phyloP scores from a whole-genome alignment of 1,140 invertebrate species.

The Lepidurus arcticus region DNA sequence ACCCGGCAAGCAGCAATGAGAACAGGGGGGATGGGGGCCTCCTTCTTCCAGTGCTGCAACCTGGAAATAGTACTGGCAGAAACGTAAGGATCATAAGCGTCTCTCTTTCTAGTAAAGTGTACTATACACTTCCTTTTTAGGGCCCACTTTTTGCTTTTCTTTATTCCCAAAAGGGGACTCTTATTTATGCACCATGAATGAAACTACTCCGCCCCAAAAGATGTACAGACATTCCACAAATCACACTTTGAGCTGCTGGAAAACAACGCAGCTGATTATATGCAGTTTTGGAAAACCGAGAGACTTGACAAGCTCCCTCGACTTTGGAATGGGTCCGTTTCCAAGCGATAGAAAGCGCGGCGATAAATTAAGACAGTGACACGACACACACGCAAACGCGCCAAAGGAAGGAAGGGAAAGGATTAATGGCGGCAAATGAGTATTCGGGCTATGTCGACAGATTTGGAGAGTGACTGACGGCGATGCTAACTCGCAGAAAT shows the following conservation, averaged over 20 bases:
- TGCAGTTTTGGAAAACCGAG: too few relatives aligned
- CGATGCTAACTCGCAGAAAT: not conserved
- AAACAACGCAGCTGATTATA: too few relatives aligned
- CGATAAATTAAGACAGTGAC: slow-evolving; percentile 10
- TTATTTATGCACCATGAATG: not conserved
- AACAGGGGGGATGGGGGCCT: not conserved
- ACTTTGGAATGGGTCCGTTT: too few relatives aligned
- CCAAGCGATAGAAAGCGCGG: not conserved
- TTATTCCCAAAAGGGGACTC: too few relatives aligned
- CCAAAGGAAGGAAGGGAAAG: not conserved
- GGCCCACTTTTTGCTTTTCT: too few relatives aligned
- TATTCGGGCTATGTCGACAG: not conserved
- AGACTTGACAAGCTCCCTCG: too few relatives aligned
- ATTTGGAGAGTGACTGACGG: not conserved
- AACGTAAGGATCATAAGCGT: too few relatives aligned
- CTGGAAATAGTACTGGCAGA: too few relatives aligned
- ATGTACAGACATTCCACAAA: too few relatives aligned
- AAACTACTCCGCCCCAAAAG: too few relatives aligned
- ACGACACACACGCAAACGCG: not conserved
- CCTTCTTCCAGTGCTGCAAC: not conserved
- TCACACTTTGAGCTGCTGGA: too few relatives aligned
- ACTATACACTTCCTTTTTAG: not conserved
- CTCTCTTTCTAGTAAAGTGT: slow-evolving; percentile 18
- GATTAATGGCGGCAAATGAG: not conserved
- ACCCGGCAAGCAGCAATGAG: not conserved